These are phyloP conservation scores for Agrochola lota DNA, from an alignment of 2,888 invertebrate genomes.

Conservation along the genomic window DNA sequence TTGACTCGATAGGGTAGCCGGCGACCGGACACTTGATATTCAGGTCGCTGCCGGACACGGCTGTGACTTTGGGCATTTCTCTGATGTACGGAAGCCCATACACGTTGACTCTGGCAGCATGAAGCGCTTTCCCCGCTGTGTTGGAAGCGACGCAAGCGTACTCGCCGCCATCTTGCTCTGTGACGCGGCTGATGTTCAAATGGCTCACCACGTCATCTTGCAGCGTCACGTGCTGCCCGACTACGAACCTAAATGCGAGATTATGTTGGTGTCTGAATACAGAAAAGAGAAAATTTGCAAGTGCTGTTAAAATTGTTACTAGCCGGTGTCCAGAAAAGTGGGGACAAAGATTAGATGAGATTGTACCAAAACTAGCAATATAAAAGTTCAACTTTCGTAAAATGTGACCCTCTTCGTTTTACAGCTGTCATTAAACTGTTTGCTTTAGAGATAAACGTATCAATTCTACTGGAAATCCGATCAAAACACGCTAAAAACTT, in stretches of 20 bases:
- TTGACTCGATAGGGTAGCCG: constrained; percentile 96
- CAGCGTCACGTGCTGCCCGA: constrained; percentile 97
- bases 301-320: constrained; percentile 31
- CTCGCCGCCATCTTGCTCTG: constrained; percentile 97
- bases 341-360: not conserved
- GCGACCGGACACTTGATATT: constrained; percentile 97
- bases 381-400: constrained; percentile 29
- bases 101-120: constrained; percentile 96
- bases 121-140: constrained; percentile 94
- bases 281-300: constrained; percentile 39
- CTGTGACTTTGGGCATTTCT: constrained; percentile 96
- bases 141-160: constrained; percentile 96
- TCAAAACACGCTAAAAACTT: constrained; percentile 60
- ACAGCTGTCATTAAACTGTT: constrained; percentile 36
- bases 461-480: constrained; percentile 39
- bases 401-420: constrained; percentile 28
- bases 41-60: constrained; percentile 95
- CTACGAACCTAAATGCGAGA: constrained; percentile 92
- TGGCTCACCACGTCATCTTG: constrained; percentile 98
- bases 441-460: constrained; percentile 37
- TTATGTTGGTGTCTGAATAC: constrained; percentile 61
- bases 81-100: constrained; percentile 96
- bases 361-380: constrained; percentile 2
- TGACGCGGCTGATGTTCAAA: constrained; percentile 96
- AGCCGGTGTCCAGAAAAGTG: not conserved